These are phyloP conservation scores for Polypedilum pembai DNA, from an alignment of 1,140 invertebrate genomes.

Conservation along the genomic window DNA sequence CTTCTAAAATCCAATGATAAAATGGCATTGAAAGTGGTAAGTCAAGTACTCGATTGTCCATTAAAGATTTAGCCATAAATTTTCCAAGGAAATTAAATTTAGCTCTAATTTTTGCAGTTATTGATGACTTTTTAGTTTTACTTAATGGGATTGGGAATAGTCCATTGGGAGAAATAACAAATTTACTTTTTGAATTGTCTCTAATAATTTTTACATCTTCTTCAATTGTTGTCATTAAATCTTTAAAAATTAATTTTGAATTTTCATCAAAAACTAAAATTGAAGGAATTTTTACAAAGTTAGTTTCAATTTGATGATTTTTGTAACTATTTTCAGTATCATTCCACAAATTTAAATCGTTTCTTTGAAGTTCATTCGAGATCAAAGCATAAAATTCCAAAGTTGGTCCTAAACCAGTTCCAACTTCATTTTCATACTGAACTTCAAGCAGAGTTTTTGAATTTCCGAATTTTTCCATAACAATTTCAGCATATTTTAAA, in stretches of 20 bases:
- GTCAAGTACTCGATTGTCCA: conserved; percentile 98
- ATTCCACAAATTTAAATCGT: conserved; percentile 90
- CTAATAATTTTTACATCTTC: conserved; percentile 17
- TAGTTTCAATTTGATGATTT: conserved; percentile 47
- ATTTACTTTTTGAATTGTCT: conserved; percentile 44
- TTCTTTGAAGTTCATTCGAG: conserved; percentile 85
- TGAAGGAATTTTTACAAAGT: conserved; percentile 41
- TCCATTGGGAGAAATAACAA: conserved; percentile 70
- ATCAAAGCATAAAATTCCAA: conserved; percentile 98
- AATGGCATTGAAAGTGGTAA: conserved; percentile 89
- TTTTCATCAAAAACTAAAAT: background rate
- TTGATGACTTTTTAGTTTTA: conserved; percentile 74
- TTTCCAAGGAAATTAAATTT: conserved; percentile 97
- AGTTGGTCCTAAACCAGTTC: conserved; percentile 96
- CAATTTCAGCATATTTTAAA: conserved; percentile 89
- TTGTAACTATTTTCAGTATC: conserved; percentile 55
- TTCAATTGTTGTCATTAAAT: background rate
- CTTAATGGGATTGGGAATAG: conserved; percentile 84
- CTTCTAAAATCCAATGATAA: conserved; percentile 91
- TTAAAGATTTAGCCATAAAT: conserved; percentile 98
- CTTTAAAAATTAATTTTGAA: background rate
- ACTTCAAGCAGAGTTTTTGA: conserved; percentile 86
- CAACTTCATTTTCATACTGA: conserved; percentile 96
- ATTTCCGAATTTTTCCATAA: conserved; percentile 77
- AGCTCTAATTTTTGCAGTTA: conserved; percentile 80